A percentile compares a stretch with the other conserved stretches of the same genome.
phyloP scores from a whole-genome alignment of 2,888 invertebrate genomes.

The Halocaridina rubra region DNA sequence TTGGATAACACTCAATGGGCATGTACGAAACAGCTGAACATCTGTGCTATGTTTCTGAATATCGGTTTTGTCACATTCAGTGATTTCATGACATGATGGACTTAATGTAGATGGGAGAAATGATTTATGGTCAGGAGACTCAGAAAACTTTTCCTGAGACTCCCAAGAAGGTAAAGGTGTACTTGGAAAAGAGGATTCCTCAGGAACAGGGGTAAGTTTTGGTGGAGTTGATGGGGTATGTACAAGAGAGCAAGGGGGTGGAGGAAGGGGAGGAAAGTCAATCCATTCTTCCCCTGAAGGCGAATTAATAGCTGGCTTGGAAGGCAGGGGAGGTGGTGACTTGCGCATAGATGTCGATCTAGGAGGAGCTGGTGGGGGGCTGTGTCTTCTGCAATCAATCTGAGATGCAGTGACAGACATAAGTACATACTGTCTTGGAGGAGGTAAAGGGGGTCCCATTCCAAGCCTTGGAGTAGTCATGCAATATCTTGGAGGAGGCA shows the following conservation, averaged over 20 bases:
- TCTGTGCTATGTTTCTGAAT: too few species aligned
- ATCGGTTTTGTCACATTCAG: too few species aligned
- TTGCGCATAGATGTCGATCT: constrained; percentile 40
- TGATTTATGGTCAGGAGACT: neutral
- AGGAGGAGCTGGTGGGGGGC: constrained; percentile 47
- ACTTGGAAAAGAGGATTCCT: constrained; percentile 23
- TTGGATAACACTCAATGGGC: constrained; percentile 16
- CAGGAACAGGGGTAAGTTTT: constrained; percentile 45
- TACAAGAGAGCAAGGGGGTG: constrained; percentile 14
- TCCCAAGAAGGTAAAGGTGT: neutral
- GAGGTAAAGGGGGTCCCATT: constrained; percentile 26
- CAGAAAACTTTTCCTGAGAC: neutral
- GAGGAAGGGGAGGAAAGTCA: constrained; percentile 31
- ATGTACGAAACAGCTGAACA: too few species aligned
- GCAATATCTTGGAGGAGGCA: constrained; percentile 49
- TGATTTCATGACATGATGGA: too few species aligned
- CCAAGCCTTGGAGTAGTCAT: constrained; percentile 35
- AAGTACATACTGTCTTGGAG: constrained; percentile 45
- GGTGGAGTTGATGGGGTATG: constrained; percentile 25
- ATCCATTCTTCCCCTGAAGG: constrained; percentile 20
- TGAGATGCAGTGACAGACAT: constrained; percentile 23
- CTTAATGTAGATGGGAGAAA: too few species aligned
- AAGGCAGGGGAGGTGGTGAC: constrained; percentile 56
- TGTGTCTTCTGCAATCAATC: neutral
- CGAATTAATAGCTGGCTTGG: neutral